A percentile compares a stretch with the other conserved stretches of the same genome.
Conservation (phyloP, 2,888 invertebrate genomes). For the Blomia tropicalis region DNA sequence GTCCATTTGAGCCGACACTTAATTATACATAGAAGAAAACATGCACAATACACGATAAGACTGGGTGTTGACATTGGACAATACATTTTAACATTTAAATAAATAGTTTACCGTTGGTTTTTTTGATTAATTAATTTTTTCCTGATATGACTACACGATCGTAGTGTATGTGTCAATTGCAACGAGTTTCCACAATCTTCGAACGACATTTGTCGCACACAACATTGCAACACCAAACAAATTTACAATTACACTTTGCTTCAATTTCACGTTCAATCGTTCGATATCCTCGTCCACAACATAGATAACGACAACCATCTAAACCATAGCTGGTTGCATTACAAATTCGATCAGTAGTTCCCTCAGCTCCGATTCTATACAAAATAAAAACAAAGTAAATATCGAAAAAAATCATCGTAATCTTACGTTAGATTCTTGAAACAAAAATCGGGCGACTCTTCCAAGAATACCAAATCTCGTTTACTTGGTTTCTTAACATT, state of each 20-base stretch:
- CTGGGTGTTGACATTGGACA: too few relatives aligned
- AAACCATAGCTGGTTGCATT: slow-evolving; percentile 66
- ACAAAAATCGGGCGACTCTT: slow-evolving; percentile 81
- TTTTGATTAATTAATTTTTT: too few relatives aligned
- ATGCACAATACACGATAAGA: too few relatives aligned
- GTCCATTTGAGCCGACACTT: too few relatives aligned
- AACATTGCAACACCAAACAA: slow-evolving; percentile 79
- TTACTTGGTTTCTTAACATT: slow-evolving; percentile 72
- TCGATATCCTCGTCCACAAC: slow-evolving; percentile 75
- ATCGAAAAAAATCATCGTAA: background rate
- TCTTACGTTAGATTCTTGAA: slow-evolving; percentile 65
- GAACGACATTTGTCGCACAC: slow-evolving; percentile 65
- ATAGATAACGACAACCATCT: slow-evolving; percentile 68
- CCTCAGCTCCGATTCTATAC: slow-evolving; percentile 56
- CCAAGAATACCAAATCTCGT: slow-evolving; percentile 72
- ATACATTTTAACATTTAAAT: too few relatives aligned
- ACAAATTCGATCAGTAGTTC: slow-evolving; percentile 64
- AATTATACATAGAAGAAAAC: too few relatives aligned
- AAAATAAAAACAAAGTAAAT: background rate
- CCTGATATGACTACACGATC: too few relatives aligned
- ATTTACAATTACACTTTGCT: slow-evolving; percentile 73
- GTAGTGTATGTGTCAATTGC: too few relatives aligned
- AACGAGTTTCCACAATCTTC: slow-evolving; percentile 64
- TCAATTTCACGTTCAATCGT: slow-evolving; percentile 62
- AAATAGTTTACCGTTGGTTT: too few relatives aligned